Conservation (phyloP, 2,797 vertebrate genomes). For the Gallinago stenura region DNA sequence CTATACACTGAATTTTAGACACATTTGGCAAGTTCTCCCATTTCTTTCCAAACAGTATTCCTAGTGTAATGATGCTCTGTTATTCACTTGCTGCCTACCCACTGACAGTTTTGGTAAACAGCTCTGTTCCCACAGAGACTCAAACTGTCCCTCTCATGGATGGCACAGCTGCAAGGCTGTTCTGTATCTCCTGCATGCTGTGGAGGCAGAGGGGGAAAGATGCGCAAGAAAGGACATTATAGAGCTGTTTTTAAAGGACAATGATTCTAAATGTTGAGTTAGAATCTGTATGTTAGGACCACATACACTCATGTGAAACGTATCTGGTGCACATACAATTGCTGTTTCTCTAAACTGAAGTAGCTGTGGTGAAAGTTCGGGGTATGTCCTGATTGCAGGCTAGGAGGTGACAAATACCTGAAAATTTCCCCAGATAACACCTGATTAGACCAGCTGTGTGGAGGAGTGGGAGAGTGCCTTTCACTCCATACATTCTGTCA, state of each 20-base stretch:
- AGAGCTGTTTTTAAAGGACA: background rate
- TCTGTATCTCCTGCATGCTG: background rate
- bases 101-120: background rate
- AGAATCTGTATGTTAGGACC: background rate
- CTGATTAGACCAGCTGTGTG: background rate
- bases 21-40: background rate
- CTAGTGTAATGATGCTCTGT: background rate
- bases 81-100: background rate
- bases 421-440: background rate
- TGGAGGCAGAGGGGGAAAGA: background rate
- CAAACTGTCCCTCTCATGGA: background rate
- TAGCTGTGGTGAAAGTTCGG: background rate
- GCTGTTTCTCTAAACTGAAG: background rate
- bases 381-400: background rate
- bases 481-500: background rate
- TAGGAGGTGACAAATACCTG: background rate
- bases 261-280: background rate
- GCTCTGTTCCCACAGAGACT: background rate
- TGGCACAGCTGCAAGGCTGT: background rate
- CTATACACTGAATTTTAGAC: background rate
- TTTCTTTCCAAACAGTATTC: background rate
- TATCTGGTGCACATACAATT: background rate
- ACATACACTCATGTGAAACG: background rate
- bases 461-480: background rate
- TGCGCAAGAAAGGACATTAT: fast-evolving